phyloP scores from a whole-genome alignment of 2,888 invertebrate species.

The Acholoe squamosa region DNA sequence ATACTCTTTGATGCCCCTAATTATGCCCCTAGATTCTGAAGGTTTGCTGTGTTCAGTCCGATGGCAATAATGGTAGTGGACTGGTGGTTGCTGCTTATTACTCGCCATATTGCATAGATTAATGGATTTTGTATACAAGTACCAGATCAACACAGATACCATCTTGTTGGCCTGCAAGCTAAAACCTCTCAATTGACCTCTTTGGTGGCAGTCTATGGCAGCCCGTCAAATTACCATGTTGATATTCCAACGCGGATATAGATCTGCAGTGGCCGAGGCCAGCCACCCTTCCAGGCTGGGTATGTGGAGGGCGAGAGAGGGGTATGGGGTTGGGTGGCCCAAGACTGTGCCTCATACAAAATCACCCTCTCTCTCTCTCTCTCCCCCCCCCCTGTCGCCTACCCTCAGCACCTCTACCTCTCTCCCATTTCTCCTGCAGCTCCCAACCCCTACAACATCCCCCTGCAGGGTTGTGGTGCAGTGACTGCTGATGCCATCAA shows the following conservation, averaged over 20 bases:
- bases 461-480: slow-evolving; percentile 2
- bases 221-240: slow-evolving; percentile 19
- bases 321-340: background rate
- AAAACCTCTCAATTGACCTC: slow-evolving; percentile 28
- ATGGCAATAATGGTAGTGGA: too few relatives aligned
- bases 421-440: background rate
- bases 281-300: background rate
- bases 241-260: slow-evolving; percentile 23
- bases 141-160: background rate
- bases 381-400: background rate
- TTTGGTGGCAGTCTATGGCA: background rate
- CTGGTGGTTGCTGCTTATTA: too few relatives aligned
- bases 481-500: background rate
- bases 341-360: background rate
- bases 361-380: background rate
- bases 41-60: too few relatives aligned
- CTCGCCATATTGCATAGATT: too few relatives aligned
- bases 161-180: background rate
- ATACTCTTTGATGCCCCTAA: too few relatives aligned
- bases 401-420: background rate
- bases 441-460: background rate
- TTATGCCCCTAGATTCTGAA: too few relatives aligned
- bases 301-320: background rate
- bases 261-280: background rate
- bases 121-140: background rate